Percentiles rank a stretch among this genome's conserved stretches.
Evolutionary conservation across 2,113 vertebrate species (phyloP).

Genomic region (Scophthalmus maximus): DNA sequence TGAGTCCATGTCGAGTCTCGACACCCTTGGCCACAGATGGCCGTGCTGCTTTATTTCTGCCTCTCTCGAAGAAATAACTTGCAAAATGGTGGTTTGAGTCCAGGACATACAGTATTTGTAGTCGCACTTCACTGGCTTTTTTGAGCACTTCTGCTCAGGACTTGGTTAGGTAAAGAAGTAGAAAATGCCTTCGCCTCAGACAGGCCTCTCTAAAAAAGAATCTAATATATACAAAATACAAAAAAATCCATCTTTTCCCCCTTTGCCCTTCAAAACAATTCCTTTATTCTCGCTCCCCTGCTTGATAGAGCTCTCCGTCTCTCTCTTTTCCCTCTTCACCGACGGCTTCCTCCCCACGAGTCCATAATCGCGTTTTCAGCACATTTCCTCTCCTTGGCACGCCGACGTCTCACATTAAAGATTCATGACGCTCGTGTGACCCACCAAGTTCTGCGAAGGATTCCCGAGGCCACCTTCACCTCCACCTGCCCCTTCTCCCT

Average conservation of each 20-base stretch:
- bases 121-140: conserved; percentile 2
- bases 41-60: conserved; percentile 21
- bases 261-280: conserved; percentile 62
- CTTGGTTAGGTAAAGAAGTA: background rate
- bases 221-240: no score
- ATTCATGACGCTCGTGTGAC: conserved; percentile 73
- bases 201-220: conserved; percentile 14
- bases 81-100: no score
- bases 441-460: conserved; percentile 53
- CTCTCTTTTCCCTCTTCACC: conserved; percentile 40
- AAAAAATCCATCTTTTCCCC: conserved; percentile 34
- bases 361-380: conserved; percentile 77
- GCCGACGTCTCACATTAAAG: conserved; percentile 71
- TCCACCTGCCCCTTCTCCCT: conserved; percentile 28
- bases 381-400: conserved; percentile 70
- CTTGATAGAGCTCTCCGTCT: conserved; percentile 28
- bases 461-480: conserved; percentile 50
- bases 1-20: conserved; percentile 16
- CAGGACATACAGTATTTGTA: background rate
- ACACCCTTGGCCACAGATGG: conserved; percentile 11
- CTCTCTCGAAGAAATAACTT: no score
- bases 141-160: background rate
- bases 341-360: conserved; percentile 53
- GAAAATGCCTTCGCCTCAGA: conserved; percentile 24
- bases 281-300: conserved; percentile 23